Percentiles rank a stretch among this genome's conserved stretches.
phyloP scores from a whole-genome alignment of 2,113 vertebrate genomes.

The Nymphicus hollandicus region DNA sequence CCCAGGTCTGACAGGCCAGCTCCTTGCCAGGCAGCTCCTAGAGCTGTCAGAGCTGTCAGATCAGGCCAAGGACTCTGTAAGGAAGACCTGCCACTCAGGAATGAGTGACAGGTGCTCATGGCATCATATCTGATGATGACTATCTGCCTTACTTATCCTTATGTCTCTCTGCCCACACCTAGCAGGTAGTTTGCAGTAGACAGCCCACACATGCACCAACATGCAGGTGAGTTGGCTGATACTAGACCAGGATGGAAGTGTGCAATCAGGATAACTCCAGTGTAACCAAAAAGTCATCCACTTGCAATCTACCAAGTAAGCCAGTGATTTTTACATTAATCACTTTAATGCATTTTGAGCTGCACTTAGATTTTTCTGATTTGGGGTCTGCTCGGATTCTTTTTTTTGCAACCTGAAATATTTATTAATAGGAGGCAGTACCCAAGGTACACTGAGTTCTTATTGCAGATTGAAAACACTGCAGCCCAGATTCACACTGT shows the following conservation, averaged over 20 bases:
- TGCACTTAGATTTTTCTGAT: background rate
- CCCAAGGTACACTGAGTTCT: background rate
- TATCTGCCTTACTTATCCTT: background rate
- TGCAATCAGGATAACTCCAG: background rate
- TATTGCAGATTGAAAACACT: background rate
- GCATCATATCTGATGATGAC: background rate
- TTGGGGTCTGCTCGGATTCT: background rate
- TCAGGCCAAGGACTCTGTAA: background rate
- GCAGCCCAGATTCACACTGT: background rate
- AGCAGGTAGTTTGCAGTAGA: background rate
- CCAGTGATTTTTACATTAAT: background rate
- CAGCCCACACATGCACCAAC: background rate
- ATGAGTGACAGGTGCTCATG: background rate
- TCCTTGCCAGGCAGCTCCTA: background rate
- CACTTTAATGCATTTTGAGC: background rate
- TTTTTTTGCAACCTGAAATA: background rate
- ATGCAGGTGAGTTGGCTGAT: background rate
- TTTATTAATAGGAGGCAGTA: background rate
- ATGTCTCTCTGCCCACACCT: background rate
- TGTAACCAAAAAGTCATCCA: background rate
- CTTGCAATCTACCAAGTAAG: background rate
- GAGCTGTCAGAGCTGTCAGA: conserved; percentile 10
- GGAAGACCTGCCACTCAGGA: background rate
- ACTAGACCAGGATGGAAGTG: background rate
- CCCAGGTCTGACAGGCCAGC: background rate